phyloP scores from a whole-genome alignment of 2,888 invertebrate species.

The Kuschelorhynchus macadamiae region DNA sequence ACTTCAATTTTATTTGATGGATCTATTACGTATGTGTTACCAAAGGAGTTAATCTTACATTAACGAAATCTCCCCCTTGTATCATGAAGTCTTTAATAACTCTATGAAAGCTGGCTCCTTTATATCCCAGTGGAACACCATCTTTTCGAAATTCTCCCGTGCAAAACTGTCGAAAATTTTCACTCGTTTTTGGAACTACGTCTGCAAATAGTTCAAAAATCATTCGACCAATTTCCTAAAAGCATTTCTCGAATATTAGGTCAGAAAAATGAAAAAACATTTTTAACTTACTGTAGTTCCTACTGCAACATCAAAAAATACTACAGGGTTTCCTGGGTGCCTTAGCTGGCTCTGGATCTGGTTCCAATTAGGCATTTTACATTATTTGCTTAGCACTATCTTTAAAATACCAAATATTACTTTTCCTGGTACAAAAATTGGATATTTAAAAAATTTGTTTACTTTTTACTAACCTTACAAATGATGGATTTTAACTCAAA shows the following conservation, averaged over 20 bases:
- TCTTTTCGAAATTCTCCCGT: conserved; percentile 97
- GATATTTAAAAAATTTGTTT: too few relatives aligned
- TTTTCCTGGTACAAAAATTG: too few relatives aligned
- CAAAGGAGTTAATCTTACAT: conserved; percentile 85
- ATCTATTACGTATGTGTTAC: too few relatives aligned
- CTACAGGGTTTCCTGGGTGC: conserved; percentile 96
- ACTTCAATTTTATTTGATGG: too few relatives aligned
- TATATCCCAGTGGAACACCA: conserved; percentile 96
- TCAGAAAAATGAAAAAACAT: too few relatives aligned
- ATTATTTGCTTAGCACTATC: background rate
- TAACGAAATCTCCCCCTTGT: conserved; percentile 99
- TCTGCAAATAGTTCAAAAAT: conserved; percentile 98
- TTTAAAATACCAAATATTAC: background rate
- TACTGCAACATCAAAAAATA: conserved; percentile 97
- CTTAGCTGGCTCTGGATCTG: conserved; percentile 92
- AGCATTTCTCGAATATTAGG: too few relatives aligned
- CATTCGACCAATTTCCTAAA: conserved; percentile 94
- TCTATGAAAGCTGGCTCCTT: conserved; percentile 96
- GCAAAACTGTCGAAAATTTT: conserved; percentile 98
- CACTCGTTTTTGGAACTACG: conserved; percentile 95
- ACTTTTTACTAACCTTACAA: too few relatives aligned
- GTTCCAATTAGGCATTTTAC: conserved; percentile 92
- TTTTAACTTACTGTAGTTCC: conserved; percentile 93
- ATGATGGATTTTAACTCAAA: too few relatives aligned
- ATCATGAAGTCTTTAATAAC: conserved; percentile 99